A percentile compares a stretch with the other conserved stretches of the same genome.
These are phyloP conservation scores for Caenorhabditis sp. DNA, from an alignment of 2,888 invertebrate species.

Conservation along the genomic window DNA sequence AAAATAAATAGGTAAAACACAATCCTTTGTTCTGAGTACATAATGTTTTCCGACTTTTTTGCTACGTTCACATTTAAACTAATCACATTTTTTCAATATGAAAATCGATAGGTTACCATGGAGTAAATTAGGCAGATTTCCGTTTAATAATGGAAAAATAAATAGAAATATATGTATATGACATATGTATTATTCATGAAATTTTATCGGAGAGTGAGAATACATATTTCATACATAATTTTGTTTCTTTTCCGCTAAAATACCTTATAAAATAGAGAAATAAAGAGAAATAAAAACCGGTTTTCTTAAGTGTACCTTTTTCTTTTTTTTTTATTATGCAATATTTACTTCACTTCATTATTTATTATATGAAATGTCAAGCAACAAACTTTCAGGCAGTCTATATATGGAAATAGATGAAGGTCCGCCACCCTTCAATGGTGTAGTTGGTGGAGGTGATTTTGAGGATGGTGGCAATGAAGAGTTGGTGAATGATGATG, in stretches of 20 bases:
- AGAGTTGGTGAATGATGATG: no score
- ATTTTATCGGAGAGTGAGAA: not conserved
- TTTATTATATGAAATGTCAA: conserved; percentile 1
- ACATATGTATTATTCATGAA: not conserved
- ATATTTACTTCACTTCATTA: not conserved
- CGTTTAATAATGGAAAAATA: not conserved
- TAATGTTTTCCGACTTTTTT: no score
- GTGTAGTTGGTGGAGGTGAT: conserved; percentile 7
- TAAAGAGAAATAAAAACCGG: no score
- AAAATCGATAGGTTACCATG: conserved; percentile 1
- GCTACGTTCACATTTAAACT: no score
- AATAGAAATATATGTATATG: not conserved
- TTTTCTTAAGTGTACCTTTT: not conserved
- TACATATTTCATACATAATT: not conserved
- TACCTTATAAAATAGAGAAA: not conserved
- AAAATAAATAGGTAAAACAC: not conserved
- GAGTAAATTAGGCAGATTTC: not conserved
- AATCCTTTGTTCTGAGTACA: no score
- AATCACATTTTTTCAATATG: not conserved
- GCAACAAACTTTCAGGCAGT: not conserved
- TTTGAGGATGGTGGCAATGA: no score
- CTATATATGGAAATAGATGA: conserved; percentile 34
- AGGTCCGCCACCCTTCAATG: conserved; percentile 31
- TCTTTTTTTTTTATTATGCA: not conserved
- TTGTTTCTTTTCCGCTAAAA: not conserved